Percentiles rank a stretch among this genome's conserved stretches.
Conservation (phyloP, 2,113 vertebrate species). For the Microtus richardsoni region DNA sequence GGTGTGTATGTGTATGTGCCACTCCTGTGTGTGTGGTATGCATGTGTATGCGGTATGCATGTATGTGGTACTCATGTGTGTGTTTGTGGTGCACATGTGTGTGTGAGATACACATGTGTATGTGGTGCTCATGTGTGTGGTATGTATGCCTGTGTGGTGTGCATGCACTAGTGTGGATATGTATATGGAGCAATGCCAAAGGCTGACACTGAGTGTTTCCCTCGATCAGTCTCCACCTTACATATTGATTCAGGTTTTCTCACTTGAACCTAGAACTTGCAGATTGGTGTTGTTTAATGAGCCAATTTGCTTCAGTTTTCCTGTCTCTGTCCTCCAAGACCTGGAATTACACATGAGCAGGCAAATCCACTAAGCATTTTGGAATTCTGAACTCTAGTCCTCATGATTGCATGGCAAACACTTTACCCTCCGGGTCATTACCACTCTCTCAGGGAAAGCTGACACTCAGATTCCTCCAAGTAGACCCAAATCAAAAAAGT, state of each 20-base stretch:
- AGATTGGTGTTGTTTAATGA: too few relatives aligned
- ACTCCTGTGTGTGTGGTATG: too few relatives aligned
- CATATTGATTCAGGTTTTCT: neutral
- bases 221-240: neutral
- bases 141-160: neutral
- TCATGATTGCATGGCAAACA: neutral
- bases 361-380: neutral
- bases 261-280: neutral
- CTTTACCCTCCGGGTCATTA: neutral
- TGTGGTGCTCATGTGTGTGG: neutral
- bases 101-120: neutral
- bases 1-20: too few relatives aligned
- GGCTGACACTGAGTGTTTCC: neutral
- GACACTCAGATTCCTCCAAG: neutral
- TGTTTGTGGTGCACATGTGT: too few relatives aligned
- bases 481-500: neutral
- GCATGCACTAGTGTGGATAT: neutral
- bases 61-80: too few relatives aligned
- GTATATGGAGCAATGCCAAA: neutral
- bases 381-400: neutral
- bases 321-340: neutral
- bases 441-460: rapidly evolving
- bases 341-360: neutral
- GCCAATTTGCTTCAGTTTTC: neutral
- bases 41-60: too few relatives aligned